phyloP scores from a whole-genome alignment of 1,140 invertebrate species.

The Drosophila parvula region DNA sequence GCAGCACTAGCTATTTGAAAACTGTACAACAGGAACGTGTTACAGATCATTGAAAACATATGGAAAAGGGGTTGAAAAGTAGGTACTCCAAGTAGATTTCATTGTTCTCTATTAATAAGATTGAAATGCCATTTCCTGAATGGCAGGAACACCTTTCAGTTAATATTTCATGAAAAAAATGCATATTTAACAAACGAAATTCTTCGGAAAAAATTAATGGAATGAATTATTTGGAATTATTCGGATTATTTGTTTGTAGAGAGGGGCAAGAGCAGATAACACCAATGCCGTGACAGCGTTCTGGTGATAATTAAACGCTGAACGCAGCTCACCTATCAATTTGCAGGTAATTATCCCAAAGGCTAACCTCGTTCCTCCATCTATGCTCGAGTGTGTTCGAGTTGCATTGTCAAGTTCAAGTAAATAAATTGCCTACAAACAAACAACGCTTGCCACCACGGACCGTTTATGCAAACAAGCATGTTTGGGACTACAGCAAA shows the following conservation, averaged over 20 bases:
- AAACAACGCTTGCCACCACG: conserved; percentile 4
- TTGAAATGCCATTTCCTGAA: not conserved
- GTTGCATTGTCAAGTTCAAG: conserved; percentile 77
- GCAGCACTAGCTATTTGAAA: not conserved
- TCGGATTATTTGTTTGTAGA: not conserved
- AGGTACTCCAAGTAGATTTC: not conserved
- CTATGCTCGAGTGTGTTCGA: conserved; percentile 37
- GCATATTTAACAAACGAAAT: not conserved
- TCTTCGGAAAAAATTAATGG: not conserved
- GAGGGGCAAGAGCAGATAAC: not conserved
- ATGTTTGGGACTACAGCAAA: conserved; percentile 25
- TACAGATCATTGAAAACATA: not conserved
- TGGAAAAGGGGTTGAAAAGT: conserved; percentile 2
- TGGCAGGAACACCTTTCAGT: not conserved
- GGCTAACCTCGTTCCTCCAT: conserved; percentile 37
- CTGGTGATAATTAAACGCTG: conserved; percentile 24
- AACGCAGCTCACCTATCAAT: conserved; percentile 21
- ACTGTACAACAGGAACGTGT: not conserved
- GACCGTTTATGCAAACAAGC: conserved; percentile 57
- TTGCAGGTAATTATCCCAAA: conserved; percentile 40
- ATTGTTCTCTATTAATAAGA: not conserved
- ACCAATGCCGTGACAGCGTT: conserved; percentile 11
- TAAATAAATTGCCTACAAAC: conserved; percentile 60
- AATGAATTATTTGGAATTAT: not conserved
- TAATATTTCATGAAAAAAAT: too few species aligned